Percentiles rank a stretch among this genome's conserved stretches.
Evolutionary conservation across 2,888 invertebrate genomes (phyloP).

Genomic region (Drosophila testacea): DNA sequence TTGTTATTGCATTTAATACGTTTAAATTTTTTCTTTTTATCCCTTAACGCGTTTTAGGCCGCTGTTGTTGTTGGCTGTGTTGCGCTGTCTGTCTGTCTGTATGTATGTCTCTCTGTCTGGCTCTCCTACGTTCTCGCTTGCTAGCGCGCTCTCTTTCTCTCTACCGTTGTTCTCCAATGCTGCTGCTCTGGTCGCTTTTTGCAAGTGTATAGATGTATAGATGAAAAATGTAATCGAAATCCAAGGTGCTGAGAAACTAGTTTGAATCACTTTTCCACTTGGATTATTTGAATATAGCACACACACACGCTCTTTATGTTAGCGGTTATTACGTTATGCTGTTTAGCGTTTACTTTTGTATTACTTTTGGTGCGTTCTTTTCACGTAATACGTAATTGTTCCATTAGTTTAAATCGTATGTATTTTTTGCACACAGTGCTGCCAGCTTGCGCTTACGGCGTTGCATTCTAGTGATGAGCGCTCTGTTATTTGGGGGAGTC

Average conservation of each 20-base stretch:
- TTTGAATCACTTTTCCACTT: slow-evolving; percentile 61
- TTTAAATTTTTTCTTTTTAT: slow-evolving; percentile 30
- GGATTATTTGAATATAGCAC: slow-evolving; percentile 55
- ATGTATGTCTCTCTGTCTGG: slow-evolving; percentile 44
- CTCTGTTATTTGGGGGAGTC: slow-evolving; percentile 25
- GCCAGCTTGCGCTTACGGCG: slow-evolving; percentile 70
- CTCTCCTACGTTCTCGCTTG: slow-evolving; percentile 65
- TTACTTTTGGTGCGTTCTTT: slow-evolving; percentile 71
- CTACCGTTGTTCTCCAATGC: slow-evolving; percentile 56
- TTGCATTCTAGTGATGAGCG: slow-evolving; percentile 59
- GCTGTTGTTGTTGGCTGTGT: slow-evolving; percentile 67
- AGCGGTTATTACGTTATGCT: slow-evolving; percentile 43
- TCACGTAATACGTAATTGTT: slow-evolving; percentile 80
- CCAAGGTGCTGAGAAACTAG: slow-evolving; percentile 71
- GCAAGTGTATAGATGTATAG: slow-evolving; percentile 78
- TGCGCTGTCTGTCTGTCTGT: slow-evolving; percentile 68
- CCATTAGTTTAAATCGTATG: slow-evolving; percentile 78
- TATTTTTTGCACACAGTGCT: slow-evolving; percentile 76
- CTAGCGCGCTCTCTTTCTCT: slow-evolving; percentile 59
- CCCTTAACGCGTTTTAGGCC: slow-evolving; percentile 58
- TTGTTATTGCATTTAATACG: slow-evolving; percentile 27
- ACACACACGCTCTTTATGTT: slow-evolving; percentile 56
- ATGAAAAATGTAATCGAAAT: slow-evolving; percentile 74
- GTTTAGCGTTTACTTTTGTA: slow-evolving; percentile 49
- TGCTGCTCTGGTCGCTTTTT: slow-evolving; percentile 57